Base-by-base conservation (phyloP, 2,888 invertebrate species). In the Hirtodrosophila alboralis region DNA sequence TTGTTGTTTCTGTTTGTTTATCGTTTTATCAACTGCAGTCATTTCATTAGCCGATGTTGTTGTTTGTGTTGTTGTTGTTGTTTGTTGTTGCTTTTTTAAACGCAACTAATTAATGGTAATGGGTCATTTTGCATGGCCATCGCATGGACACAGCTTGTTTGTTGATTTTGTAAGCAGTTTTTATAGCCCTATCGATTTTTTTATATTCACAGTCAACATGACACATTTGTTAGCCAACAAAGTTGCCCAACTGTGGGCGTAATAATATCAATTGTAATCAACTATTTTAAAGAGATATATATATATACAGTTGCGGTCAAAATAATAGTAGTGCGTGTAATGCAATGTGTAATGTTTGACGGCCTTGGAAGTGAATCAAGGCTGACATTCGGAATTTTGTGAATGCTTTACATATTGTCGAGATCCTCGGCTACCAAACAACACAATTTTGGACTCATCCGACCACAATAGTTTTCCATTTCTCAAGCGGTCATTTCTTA, bases 51-150 rank as follows among this genome's bases (percentile, higher is more conserved):
- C 47, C 23, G 59, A n/a, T 36, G 60, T 41, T 48, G 64, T 13
- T 60, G 51, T 53, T 75, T 34, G 8, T 21, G 43, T 28, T 57
- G 40, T 27, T 33, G 34, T 27, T 44, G 45, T 30, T 54, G 47
- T 26, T n/a, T 38, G 44, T 18, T 43, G 58, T 52, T 52, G 71
- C 23, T 49, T 51, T 59, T 79, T 85, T 79, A 79, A 79, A 83
- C 64, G 85, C 84, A 79, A 79, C 79, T 79, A 85, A 79, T 79
- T 79, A 80, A 83, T 66, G 79, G 79, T 80, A 80, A 80, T 80
- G 84, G 86, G 72, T 79, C 79, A 80, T 83, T 80, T 80, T 80
- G 86, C 86, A 78, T 85, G 86, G 64, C 86, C 86, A 81, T 84
- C 69, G 83, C 77, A 67, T 73, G 66, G 49, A 47, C 49, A 67